Conservation (phyloP, 2,888 invertebrate species). For the Drosophila falleni region DNA sequence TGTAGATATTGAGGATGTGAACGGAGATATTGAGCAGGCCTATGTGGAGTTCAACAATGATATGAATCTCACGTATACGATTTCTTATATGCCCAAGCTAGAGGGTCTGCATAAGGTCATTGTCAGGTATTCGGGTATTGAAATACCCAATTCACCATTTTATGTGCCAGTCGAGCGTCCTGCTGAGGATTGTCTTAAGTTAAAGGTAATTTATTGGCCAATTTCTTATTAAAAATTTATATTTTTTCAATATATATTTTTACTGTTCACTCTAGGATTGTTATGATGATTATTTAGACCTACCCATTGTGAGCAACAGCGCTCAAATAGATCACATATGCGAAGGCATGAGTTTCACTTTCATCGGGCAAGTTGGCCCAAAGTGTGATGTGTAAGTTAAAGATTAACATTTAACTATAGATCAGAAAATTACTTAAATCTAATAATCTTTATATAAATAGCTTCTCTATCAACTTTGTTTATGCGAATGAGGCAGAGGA, state of each 20-base stretch:
- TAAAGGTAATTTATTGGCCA: neutral
- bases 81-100: constrained; percentile 21
- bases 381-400: constrained; percentile 81
- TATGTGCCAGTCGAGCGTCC: constrained; percentile 8
- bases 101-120: constrained; percentile 16
- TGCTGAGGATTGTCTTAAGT: neutral
- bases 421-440: neutral
- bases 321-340: constrained; percentile 68
- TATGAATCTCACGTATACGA: constrained; percentile 8
- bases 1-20: constrained; percentile 14
- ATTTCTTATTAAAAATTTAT: too few relatives aligned
- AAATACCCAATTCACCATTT: constrained; percentile 16
- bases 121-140: constrained; percentile 9
- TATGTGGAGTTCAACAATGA: constrained; percentile 18
- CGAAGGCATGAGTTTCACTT: constrained; percentile 82
- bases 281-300: constrained; percentile 2
- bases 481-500: constrained; percentile 84
- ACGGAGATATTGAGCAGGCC: constrained; percentile 17
- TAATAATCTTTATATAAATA: constrained; percentile 31
- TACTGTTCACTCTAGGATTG: neutral
- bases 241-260: too few relatives aligned
- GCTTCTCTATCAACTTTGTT: constrained; percentile 84
- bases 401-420: neutral
- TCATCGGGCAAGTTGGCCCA: constrained; percentile 74
- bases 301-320: constrained; percentile 4